phyloP scores from a whole-genome alignment of 2,113 vertebrate genomes.

The Myrmecophaga tridactyla region DNA sequence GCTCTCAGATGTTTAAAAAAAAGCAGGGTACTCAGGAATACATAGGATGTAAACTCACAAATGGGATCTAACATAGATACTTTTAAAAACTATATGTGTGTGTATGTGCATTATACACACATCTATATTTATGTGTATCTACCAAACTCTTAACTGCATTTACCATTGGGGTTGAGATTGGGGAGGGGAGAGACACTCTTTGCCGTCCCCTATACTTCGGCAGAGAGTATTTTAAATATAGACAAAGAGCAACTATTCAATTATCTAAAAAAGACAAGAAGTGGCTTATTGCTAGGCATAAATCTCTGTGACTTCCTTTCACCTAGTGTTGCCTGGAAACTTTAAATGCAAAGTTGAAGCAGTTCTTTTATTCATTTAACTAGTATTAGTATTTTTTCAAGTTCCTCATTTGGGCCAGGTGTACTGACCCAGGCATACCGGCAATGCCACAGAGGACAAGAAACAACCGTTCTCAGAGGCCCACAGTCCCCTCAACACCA shows the following conservation, averaged over 20 bases:
- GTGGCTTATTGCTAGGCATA: neutral
- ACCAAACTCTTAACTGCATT: no score
- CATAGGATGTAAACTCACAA: neutral
- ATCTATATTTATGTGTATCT: neutral
- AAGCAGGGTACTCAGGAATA: neutral
- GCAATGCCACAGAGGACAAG: neutral
- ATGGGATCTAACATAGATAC: neutral
- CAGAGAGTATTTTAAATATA: neutral
- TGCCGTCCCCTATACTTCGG: neutral
- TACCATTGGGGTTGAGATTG: neutral
- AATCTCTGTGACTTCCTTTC: neutral
- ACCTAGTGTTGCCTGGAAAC: neutral
- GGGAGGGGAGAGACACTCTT: neutral
- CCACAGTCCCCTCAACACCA: neutral
- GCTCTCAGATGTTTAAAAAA: neutral
- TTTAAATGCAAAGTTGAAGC: neutral
- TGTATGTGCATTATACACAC: neutral
- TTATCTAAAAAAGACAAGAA: neutral
- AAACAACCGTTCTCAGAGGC: neutral
- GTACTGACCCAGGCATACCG: neutral
- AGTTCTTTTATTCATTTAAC: neutral
- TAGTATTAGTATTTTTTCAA: neutral
- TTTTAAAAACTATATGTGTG: neutral
- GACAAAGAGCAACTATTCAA: neutral
- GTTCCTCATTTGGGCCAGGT: neutral